Evolutionary conservation across 1,140 invertebrate species (phyloP), one percentile per base, ranked within the genome.

Genomic region (Elymnias hypermnestra): DNA sequence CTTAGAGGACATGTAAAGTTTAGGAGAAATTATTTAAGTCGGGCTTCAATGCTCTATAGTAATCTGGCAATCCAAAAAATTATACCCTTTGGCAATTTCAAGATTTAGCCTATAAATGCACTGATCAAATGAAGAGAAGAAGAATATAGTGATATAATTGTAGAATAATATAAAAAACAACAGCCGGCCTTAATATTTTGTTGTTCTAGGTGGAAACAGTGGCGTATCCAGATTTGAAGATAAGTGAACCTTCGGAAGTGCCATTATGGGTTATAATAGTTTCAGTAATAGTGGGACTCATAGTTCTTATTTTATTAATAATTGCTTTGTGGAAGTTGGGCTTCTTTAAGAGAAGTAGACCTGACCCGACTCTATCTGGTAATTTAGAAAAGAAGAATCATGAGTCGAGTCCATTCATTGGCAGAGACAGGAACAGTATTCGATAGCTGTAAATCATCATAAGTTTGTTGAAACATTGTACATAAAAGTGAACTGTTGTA

Each of bases 241-340:
- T 92, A 47, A 91, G 91, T 36, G 91, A 92, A 57, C 88, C 90
- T 6, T 88, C 89, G 14, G 91, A 91, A 45, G 89, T 95, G 1
- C 92, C 94, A 2, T 85, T 94, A 33, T 96, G 94, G 92, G 92
- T 96, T 29, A 95, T 95, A 33, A 91, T 96, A 43, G 83, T 94
- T 2, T 92, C 94, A 19, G 90, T 94, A 14, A 87, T 94, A 35
- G 91, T 91, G 1, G 96, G 96, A 10, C 72, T 97, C 8, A 72
- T 97, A 46, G 82, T 97, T 1, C 86, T 97, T 13, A 89, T 95
- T 5, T 58, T 95, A 0, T 82, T 97, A 17, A 93, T 92, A n/a
- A 85, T 94, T 12, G 76, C 92, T 2, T 72, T 97, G 13, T 95
- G 94, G 91, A 95, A 94, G 83, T 87, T 93, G 17, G 95, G 95